A percentile compares a stretch with the other conserved stretches of the same genome.
phyloP scores from a whole-genome alignment of 2,888 invertebrate genomes.

The Tetropium fuscum region DNA sequence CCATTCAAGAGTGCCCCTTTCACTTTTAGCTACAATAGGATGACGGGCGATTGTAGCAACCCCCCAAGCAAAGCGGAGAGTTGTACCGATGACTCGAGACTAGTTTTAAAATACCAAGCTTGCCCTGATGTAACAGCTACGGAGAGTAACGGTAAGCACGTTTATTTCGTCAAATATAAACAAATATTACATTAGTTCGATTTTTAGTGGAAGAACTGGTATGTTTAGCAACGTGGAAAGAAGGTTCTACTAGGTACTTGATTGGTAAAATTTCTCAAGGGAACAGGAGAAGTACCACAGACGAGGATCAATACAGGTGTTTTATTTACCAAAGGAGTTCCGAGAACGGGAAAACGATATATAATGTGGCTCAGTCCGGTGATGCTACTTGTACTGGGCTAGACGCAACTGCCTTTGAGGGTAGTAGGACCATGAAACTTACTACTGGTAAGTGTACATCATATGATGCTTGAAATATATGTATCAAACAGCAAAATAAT shows the following conservation, averaged over 20 bases:
- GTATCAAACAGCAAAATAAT: neutral
- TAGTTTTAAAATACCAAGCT: slow-evolving; percentile 85
- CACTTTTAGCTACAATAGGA: slow-evolving; percentile 78
- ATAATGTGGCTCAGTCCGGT: slow-evolving; percentile 80
- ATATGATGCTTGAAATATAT: neutral
- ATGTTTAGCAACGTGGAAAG: slow-evolving; percentile 87
- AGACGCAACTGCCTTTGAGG: slow-evolving; percentile 77
- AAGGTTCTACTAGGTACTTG: slow-evolving; percentile 83
- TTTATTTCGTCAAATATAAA: no score
- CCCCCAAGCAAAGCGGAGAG: slow-evolving; percentile 85
- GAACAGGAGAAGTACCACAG: slow-evolving; percentile 71
- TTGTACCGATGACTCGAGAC: slow-evolving; percentile 84
- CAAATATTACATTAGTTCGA: no score
- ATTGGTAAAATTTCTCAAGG: slow-evolving; percentile 79
- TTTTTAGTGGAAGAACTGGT: slow-evolving; percentile 81
- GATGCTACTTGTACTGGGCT: slow-evolving; percentile 86
- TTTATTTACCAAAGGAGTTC: slow-evolving; percentile 78
- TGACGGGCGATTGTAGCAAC: slow-evolving; percentile 79
- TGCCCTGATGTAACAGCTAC: slow-evolving; percentile 83
- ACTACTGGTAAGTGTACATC: slow-evolving; percentile 73
- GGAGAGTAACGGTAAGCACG: slow-evolving; percentile 82
- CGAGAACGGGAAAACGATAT: slow-evolving; percentile 70
- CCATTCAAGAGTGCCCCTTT: slow-evolving; percentile 86
- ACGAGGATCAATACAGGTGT: slow-evolving; percentile 85
- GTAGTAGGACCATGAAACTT: slow-evolving; percentile 82